Evolutionary conservation across 2,113 vertebrate genomes (phyloP).

Genomic region (Eudyptes chrysolophus): DNA sequence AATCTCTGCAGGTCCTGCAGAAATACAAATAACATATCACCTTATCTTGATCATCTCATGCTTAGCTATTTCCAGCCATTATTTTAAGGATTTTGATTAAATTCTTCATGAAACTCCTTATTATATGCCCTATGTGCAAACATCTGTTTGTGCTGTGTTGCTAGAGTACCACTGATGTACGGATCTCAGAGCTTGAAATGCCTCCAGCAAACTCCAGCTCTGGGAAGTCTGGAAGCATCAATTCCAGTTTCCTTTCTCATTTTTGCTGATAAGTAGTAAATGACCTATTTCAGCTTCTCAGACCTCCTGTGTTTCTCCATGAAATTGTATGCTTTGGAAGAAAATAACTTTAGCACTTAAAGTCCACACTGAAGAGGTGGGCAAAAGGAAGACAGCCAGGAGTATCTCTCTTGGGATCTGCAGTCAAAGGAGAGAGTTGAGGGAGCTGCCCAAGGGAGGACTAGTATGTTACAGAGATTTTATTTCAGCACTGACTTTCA

Average conservation of each 20-base stretch:
- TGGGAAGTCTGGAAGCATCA: background rate
- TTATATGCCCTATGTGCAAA: background rate
- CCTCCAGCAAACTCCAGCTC: background rate
- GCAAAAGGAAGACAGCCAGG: background rate
- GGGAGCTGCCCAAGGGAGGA: background rate
- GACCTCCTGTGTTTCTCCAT: background rate
- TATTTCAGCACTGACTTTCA: background rate
- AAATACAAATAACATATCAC: background rate
- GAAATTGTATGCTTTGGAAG: background rate
- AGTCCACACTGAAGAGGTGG: background rate
- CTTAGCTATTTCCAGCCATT: background rate
- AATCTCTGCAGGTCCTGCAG: background rate
- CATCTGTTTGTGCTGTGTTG: background rate
- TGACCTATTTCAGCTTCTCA: background rate
- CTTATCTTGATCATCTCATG: background rate
- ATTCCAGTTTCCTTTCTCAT: background rate
- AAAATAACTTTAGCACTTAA: background rate
- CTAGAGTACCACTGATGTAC: background rate
- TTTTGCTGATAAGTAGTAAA: background rate
- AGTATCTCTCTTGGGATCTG: background rate
- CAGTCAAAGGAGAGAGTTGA: background rate
- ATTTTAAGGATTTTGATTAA: background rate
- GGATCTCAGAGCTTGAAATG: background rate
- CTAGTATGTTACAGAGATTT: background rate
- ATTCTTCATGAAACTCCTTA: background rate